Conservation (phyloP, 1,140 invertebrate species). For the Scylla paramamosain region DNA sequence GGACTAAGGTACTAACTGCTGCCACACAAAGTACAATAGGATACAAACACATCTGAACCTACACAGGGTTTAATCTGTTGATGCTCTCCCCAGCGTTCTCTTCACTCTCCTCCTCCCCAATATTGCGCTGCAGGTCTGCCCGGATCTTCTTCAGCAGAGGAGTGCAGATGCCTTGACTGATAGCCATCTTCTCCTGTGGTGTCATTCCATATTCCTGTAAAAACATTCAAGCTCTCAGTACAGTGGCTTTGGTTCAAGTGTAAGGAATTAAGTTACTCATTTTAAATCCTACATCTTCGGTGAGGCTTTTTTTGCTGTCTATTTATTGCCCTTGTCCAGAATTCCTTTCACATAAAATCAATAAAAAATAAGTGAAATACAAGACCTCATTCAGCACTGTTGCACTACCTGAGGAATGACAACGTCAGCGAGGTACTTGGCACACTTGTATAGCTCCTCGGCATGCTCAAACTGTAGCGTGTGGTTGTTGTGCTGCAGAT, state of each 20-base stretch:
- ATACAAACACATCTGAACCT: constrained; percentile 54
- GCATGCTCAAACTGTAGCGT: constrained; percentile 88
- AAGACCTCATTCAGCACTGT: too few species aligned
- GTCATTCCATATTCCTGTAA: constrained; percentile 97
- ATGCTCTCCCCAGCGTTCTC: constrained; percentile 87
- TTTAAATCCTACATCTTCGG: too few species aligned
- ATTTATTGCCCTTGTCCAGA: too few species aligned
- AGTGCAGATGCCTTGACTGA: constrained; percentile 98
- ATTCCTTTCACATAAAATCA: too few species aligned
- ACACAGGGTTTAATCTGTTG: constrained; percentile 97
- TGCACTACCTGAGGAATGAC: constrained; percentile 94
- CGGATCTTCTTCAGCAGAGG: constrained; percentile 97
- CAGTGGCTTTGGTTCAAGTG: too few species aligned
- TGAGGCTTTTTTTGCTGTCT: too few species aligned
- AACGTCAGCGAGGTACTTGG: constrained; percentile 97
- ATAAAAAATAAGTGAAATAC: too few species aligned
- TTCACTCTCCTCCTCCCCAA: constrained; percentile 90
- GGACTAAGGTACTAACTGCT: too few species aligned
- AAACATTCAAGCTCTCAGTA: not conserved
- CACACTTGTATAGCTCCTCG: constrained; percentile 96
- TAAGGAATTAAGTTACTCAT: too few species aligned
- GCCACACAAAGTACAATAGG: too few species aligned
- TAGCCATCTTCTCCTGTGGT: constrained; percentile 96
- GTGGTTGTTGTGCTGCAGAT: constrained; percentile 94
- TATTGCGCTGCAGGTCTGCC: constrained; percentile 96